A percentile compares a stretch with the other conserved stretches of the same genome.
Conservation (phyloP, 2,888 invertebrate species). For the Agrochola lychnidis region DNA sequence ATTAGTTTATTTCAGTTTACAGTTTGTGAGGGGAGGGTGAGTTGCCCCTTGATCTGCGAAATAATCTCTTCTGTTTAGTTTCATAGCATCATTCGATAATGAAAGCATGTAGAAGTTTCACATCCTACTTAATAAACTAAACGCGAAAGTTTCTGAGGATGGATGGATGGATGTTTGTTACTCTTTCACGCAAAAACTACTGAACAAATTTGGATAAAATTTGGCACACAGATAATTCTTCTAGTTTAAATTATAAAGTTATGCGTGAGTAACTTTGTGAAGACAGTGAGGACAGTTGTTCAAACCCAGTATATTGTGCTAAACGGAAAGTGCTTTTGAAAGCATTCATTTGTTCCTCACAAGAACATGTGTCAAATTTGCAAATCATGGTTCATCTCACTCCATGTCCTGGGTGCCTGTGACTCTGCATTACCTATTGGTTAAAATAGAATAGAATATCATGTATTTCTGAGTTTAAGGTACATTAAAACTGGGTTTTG, state of each 20-base stretch:
- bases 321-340: neutral
- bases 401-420: too few relatives aligned
- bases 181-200: too few relatives aligned
- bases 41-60: neutral
- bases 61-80: neutral
- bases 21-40: constrained; percentile 26
- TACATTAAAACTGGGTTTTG: too few relatives aligned
- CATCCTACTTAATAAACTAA: too few relatives aligned
- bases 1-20: constrained; percentile 52
- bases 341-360: too few relatives aligned
- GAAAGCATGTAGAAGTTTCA: neutral
- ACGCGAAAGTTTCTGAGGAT: too few relatives aligned
- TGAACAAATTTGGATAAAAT: too few relatives aligned
- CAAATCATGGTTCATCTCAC: neutral
- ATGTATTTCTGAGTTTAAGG: too few relatives aligned
- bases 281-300: neutral
- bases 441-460: too few relatives aligned
- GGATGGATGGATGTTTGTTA: too few relatives aligned
- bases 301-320: neutral
- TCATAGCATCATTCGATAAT: neutral
- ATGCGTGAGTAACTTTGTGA: neutral
- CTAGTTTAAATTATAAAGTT: neutral
- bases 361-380: neutral
- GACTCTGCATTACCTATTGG: too few relatives aligned
- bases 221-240: too few relatives aligned